A percentile compares a stretch with the other conserved stretches of the same genome.
Evolutionary conservation across 1,140 invertebrate species (phyloP).

Genomic region (Dreissena polymorpha): DNA sequence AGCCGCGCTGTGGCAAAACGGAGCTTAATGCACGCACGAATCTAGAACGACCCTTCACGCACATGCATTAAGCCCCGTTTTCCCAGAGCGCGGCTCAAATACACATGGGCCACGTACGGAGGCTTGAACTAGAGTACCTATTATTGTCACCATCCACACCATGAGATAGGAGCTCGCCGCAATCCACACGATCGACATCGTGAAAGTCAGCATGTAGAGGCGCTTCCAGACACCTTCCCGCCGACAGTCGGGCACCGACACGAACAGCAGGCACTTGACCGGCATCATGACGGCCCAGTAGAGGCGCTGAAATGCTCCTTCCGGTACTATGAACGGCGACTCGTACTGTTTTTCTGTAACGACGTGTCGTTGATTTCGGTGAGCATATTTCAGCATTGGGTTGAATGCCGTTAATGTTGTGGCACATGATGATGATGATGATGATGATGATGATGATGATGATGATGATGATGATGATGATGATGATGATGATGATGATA

Average conservation of each 20-base stretch:
- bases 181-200: constrained; percentile 95
- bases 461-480: no score
- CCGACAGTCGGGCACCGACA: constrained; percentile 89
- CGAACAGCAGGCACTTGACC: constrained; percentile 83
- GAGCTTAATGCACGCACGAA: no score
- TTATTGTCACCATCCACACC: constrained; percentile 95
- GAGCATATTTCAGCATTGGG: no score
- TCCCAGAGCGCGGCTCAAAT: no score
- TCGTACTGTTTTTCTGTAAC: constrained; percentile 55
- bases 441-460: neutral
- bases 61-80: no score
- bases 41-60: no score
- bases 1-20: no score
- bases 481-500: no score
- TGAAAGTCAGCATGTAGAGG: constrained; percentile 90
- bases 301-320: constrained; percentile 50
- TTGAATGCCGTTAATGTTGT: no score
- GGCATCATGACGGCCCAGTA: constrained; percentile 74
- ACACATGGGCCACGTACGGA: no score
- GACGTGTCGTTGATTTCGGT: no score
- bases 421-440: neutral
- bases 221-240: constrained; percentile 85
- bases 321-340: constrained; percentile 69
- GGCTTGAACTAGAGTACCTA: constrained; percentile 57
- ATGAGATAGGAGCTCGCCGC: constrained; percentile 92